Conservation (phyloP, 2,888 invertebrate genomes). For the Spisula subtruncata region DNA sequence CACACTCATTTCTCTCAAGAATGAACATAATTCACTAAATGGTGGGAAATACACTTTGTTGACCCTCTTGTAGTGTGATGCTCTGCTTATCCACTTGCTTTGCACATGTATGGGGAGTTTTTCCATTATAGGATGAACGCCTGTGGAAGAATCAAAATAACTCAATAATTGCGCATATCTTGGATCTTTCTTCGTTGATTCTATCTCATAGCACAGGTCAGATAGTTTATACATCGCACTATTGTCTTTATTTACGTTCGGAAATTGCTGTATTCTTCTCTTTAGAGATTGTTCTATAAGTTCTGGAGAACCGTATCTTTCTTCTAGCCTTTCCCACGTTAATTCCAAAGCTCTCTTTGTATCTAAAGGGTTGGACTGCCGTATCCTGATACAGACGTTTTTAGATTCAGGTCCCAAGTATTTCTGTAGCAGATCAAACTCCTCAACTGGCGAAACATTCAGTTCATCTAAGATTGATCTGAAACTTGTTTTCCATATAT, state of each 20-base stretch:
- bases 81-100: constrained; percentile 45
- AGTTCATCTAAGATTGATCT: constrained; percentile 45
- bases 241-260: constrained; percentile 51
- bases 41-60: constrained; percentile 56
- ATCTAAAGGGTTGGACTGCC: constrained; percentile 37
- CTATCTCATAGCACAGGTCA: constrained; percentile 61
- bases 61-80: constrained; percentile 50
- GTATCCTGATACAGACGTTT: constrained; percentile 48
- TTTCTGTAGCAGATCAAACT: constrained; percentile 54
- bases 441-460: constrained; percentile 44
- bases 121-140: constrained; percentile 55
- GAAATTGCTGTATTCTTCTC: constrained; percentile 52
- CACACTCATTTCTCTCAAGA: constrained; percentile 44
- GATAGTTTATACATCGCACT: constrained; percentile 58
- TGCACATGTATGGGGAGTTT: constrained; percentile 60
- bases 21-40: constrained; percentile 55
- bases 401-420: constrained; percentile 55
- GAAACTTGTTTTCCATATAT: constrained; percentile 60
- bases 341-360: constrained; percentile 24
- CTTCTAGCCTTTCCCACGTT: constrained; percentile 60
- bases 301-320: constrained; percentile 64
- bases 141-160: constrained; percentile 59
- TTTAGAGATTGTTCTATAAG: constrained; percentile 53
- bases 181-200: constrained; percentile 50
- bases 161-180: constrained; percentile 45